Conservation (phyloP, 2,888 invertebrate genomes). For the Drosophila peninsularis region DNA sequence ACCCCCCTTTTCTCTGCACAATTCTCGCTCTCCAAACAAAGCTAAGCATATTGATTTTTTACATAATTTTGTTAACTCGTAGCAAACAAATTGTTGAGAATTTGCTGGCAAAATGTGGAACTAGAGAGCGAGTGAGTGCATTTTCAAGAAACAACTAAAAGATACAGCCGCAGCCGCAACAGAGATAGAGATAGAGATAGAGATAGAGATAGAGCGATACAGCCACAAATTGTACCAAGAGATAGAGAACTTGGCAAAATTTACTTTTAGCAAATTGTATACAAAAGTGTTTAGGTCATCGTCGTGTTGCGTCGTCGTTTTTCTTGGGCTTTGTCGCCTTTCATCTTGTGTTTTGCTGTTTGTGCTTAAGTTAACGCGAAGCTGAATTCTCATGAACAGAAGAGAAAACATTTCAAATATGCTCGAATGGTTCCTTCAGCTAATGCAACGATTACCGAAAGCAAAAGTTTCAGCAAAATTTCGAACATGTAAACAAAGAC, state of each 20-base stretch:
- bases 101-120: constrained; percentile 40
- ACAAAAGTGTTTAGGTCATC: constrained; percentile 73
- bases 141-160: constrained; percentile 5
- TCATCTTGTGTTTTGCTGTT: constrained; percentile 37
- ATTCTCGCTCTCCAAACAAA: constrained; percentile 2
- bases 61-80: constrained; percentile 37
- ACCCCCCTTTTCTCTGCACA: not conserved
- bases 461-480: constrained; percentile 43
- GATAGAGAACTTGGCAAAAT: constrained; percentile 70
- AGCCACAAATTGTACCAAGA: constrained; percentile 5
- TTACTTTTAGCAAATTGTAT: constrained; percentile 67
- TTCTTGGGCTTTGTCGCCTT: constrained; percentile 20
- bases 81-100: constrained; percentile 33
- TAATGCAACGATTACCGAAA: constrained; percentile 22
- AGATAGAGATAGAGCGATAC: not conserved
- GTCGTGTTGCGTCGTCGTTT: constrained; percentile 23
- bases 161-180: constrained; percentile 9
- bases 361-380: constrained; percentile 12
- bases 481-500: constrained; percentile 38
- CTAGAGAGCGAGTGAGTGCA: constrained; percentile 15
- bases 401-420: constrained; percentile 17
- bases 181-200: not conserved
- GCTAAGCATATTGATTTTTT: not conserved
- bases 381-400: constrained; percentile 17
- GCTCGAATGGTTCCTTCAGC: not conserved